phyloP scores from a whole-genome alignment of 2,797 vertebrate genomes.

The Manis crassicaudata region DNA sequence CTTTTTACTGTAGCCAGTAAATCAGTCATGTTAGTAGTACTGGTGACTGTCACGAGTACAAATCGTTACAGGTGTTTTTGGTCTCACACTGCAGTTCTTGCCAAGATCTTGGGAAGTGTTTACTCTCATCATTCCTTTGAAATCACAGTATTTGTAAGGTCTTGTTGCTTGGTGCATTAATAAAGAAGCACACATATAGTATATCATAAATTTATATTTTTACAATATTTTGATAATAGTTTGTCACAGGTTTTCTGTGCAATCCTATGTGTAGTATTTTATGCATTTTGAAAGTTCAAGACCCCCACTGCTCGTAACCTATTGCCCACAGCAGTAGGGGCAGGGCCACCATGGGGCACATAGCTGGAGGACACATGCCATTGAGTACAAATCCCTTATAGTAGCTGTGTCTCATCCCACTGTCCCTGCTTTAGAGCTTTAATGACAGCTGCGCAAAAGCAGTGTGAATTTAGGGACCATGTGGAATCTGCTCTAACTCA shows the following conservation, averaged over 20 bases:
- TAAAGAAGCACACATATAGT: not conserved
- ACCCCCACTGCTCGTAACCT: not conserved
- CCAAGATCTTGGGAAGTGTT: not conserved
- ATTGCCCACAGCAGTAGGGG: not conserved
- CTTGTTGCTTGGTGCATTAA: not conserved
- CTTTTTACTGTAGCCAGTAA: not conserved
- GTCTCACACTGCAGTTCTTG: not conserved
- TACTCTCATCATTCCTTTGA: not conserved
- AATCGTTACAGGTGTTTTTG: too few relatives aligned
- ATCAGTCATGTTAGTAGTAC: not conserved
- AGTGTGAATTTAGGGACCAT: accelerated
- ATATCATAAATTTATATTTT: not conserved
- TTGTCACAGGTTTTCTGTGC: not conserved
- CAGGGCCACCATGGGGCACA: not conserved
- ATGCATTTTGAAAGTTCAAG: too few relatives aligned
- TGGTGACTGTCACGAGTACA: accelerated
- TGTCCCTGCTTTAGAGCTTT: not conserved
- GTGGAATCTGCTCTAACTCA: too few relatives aligned
- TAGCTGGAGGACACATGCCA: accelerated
- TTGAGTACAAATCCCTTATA: not conserved
- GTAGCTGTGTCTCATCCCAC: not conserved
- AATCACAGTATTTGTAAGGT: not conserved
- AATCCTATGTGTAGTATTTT: not conserved
- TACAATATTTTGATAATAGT: not conserved
- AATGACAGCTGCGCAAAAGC: not conserved